Percentiles rank a stretch among this genome's conserved stretches.
phyloP scores from a whole-genome alignment of 92 coral and sea anemone species.

The Epizoanthus ramosus region DNA sequence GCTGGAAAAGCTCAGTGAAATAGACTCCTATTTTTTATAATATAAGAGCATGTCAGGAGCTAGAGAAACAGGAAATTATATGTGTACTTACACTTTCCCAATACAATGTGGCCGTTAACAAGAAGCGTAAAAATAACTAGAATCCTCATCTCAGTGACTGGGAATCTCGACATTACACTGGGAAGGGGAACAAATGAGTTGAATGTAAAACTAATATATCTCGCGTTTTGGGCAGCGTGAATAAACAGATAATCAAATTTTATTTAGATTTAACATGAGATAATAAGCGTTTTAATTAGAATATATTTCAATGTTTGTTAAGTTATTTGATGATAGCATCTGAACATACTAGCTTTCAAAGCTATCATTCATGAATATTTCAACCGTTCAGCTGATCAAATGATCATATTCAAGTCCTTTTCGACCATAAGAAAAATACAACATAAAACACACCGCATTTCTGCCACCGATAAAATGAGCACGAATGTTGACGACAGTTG shows the following conservation, averaged over 20 bases:
- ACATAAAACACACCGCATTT: no score
- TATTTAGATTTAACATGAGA: neutral
- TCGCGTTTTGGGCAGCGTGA: neutral
- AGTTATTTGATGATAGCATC: constrained; percentile 10
- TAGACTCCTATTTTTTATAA: neutral
- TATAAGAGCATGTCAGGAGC: neutral
- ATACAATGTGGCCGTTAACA: neutral
- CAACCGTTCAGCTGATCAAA: constrained; percentile 18
- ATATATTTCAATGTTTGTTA: constrained; percentile 1
- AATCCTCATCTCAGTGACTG: constrained; percentile 17
- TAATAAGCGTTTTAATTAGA: constrained; percentile 4
- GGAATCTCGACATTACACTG: neutral
- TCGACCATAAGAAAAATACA: no score
- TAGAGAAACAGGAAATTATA: no score
- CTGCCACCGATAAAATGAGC: no score
- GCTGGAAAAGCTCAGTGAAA: neutral
- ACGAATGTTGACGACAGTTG: no score
- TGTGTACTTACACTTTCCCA: constrained; percentile 25
- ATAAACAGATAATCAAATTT: neutral
- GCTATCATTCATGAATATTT: neutral
- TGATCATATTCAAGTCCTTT: no score
- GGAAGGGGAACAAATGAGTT: neutral
- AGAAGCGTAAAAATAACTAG: neutral
- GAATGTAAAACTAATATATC: neutral
- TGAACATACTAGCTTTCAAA: constrained; percentile 7